Percentiles rank a stretch among this genome's conserved stretches.
Evolutionary conservation across 2,888 invertebrate species (phyloP).

Genomic region (Bellardia bayeri): DNA sequence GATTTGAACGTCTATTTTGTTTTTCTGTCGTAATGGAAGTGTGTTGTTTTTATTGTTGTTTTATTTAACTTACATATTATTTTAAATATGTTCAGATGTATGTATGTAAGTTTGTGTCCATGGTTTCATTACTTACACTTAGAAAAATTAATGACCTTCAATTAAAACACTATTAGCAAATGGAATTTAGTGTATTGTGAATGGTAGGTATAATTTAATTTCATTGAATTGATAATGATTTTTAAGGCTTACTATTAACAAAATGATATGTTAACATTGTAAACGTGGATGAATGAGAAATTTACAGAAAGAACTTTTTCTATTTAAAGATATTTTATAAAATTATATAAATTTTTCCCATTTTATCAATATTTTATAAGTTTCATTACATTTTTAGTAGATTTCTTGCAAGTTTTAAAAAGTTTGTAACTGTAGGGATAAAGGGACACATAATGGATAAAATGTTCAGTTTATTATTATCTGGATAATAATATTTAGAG

Average conservation of each 20-base stretch:
- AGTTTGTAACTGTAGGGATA: too few species aligned
- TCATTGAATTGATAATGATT: constrained; percentile 30
- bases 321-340: too few species aligned
- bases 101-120: constrained; percentile 5
- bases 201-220: not conserved
- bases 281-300: too few species aligned
- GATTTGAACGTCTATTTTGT: constrained; percentile 35
- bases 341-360: too few species aligned
- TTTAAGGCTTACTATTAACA: not conserved
- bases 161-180: constrained; percentile 51
- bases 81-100: not conserved
- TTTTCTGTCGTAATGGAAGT: constrained; percentile 23
- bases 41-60: constrained; percentile 23
- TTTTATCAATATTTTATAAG: too few species aligned
- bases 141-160: constrained; percentile 65
- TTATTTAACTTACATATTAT: constrained; percentile 8
- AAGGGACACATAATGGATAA: too few species aligned
- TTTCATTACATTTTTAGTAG: too few species aligned
- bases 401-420: too few species aligned
- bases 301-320: not conserved
- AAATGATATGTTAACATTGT: not conserved
- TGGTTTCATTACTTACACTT: constrained; percentile 60
- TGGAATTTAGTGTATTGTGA: constrained; percentile 7
- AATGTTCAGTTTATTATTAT: too few species aligned
- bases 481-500: too few species aligned